Base-by-base conservation (phyloP, 2,113 vertebrate genomes). In the Clinocottus analis region DNA sequence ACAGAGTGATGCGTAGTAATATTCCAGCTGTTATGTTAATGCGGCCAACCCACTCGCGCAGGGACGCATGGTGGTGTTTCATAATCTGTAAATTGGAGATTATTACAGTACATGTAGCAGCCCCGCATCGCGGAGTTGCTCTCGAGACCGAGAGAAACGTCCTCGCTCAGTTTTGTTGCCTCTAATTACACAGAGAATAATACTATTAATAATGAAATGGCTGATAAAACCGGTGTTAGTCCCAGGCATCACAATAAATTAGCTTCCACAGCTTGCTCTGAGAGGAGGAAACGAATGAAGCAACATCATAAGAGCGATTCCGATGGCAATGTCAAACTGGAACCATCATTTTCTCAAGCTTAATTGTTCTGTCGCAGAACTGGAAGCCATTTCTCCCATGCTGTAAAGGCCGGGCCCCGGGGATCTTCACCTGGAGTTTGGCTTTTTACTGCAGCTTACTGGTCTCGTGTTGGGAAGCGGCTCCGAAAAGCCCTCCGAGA, bases 31-130 rank as follows among this genome's bases (percentile, higher is more conserved):
- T 41, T 59, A 60, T 70, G 35, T 41, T 53, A 56, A 74, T 76
- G 45, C 61, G 29, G 33, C 61, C 62, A 35, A 17, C 61, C 64
- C 41, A 63, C 73, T 62, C 39, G n/a, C n/a, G 12, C 16, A n/a
- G 19, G 56, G 31, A 51, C 31, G n/a, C 23, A 31, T 9, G 35
- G 68, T 45, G 66, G 75, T 56, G 29, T 69, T 67, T 74, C 79
- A 23, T 72, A 51, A 77, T 67, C 7, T 63, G 45, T 68, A 47
- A 47, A 55, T 13, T 80, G 25, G 10, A 68, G 13, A 59, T 51
- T 55, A 59, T 51, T 55, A 69, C 60, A 23, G 9, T 33, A 63
- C 56, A 67, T 65, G 7, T 16, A 23, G 0, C 60, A 62, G 19
- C 53, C 5, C 29, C 66, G 53, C n/a, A 64, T 59, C 53, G 5